Base-by-base conservation (phyloP, 2,888 invertebrate species). In the Drosophila pegasa region DNA sequence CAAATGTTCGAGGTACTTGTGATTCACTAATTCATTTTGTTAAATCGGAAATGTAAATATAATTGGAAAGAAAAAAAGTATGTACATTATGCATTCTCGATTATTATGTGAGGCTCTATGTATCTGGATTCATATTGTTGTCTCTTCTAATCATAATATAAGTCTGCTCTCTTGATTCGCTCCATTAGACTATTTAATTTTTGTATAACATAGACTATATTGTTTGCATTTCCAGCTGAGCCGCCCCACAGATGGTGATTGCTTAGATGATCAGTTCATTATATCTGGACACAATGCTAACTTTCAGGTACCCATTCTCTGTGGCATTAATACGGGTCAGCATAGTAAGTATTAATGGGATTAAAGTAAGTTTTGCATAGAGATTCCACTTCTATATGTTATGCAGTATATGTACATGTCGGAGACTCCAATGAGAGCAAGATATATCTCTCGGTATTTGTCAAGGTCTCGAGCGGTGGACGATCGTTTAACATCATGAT, bases 281-380 rank as follows among this genome's bases (percentile, higher is more conserved):
- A 93, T 96, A 5, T 94, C 95, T 0, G 96, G 96, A 2, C 95
- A 95, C 86, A 95, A 95, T 89, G 84, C 93, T 0, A 96, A 96
- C 85, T 94, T 93, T 68, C 90, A 94, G n/a, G 92, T 96, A 64
- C 96, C 96, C 0, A 93, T 94, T 6, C 91, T 96, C 22, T 96
- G 96, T 88, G 96, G 96, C 18, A 94, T 95, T 40, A 96, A 96
- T 87, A 94, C 95, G 1, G 96, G 95, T 14, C 95, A 96, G 89
- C 96, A 96, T 82, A 92, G 96, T 96, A 93, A 93, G 90, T 86
- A 43, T 0, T 5, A 4, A 0, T 7, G 5, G 0, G 6, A 6
- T 37, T 3, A 43, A 7, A 10, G 6, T 12, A 0, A 2, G 8
- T 3, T 14, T 20, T 40, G 0, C 6, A 25, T 12, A 6, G 16